phyloP scores from a whole-genome alignment of 2,113 vertebrate genomes.

The human region DNA sequence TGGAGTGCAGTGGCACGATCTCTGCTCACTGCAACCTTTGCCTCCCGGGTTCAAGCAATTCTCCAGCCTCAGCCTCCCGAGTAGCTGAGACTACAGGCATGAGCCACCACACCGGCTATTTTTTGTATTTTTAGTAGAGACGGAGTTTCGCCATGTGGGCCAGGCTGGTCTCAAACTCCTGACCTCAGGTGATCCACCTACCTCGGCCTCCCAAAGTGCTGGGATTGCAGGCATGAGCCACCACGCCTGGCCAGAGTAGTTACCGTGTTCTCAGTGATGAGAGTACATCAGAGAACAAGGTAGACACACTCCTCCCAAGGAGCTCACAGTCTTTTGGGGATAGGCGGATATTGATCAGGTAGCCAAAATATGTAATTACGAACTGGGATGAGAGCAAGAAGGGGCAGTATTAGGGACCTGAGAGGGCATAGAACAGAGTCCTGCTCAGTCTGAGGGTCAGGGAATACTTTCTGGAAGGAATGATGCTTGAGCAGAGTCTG shows the following conservation, averaged over 20 bases:
- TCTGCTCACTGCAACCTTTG: no score
- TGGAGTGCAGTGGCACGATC: no score
- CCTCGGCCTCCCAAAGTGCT: no score
- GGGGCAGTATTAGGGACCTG: background rate
- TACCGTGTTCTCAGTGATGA: background rate
- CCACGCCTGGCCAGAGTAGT: background rate
- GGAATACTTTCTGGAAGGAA: background rate
- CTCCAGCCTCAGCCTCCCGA: no score
- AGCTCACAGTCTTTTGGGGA: background rate
- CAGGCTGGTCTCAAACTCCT: no score
- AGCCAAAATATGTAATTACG: background rate
- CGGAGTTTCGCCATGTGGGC: no score
- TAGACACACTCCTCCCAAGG: background rate
- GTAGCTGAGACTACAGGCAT: no score
- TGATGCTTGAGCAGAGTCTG: background rate
- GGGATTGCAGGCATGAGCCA: no score
- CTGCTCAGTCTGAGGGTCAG: background rate
- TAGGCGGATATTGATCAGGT: background rate
- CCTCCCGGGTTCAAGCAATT: no score
- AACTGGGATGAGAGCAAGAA: background rate
- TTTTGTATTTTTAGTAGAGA: no score
- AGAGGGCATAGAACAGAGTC: background rate
- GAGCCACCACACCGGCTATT: no score
- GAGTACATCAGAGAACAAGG: background rate
- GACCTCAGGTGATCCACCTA: no score